These are phyloP conservation scores for Iguana delicatissima DNA, from an alignment of 2,797 vertebrate species.

Conservation along the genomic window DNA sequence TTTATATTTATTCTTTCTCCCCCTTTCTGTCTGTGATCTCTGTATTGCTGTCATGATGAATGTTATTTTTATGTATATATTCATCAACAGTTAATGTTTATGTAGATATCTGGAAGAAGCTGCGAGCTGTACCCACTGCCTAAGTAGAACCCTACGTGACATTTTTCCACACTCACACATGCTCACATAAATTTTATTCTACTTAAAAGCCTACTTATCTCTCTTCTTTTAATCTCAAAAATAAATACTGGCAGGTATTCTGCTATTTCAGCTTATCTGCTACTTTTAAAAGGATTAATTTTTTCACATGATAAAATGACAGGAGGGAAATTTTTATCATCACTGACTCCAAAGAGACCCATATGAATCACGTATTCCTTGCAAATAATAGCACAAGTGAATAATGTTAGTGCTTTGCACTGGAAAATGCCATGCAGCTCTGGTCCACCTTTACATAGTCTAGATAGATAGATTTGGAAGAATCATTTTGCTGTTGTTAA, in stretches of 20 bases:
- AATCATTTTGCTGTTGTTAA: neutral
- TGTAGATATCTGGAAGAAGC: neutral
- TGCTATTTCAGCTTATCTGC: neutral
- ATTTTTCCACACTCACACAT: neutral
- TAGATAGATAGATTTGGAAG: neutral
- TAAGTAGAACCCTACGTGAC: neutral
- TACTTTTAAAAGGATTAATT: constrained; percentile 3
- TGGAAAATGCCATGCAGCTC: neutral
- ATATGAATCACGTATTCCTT: neutral
- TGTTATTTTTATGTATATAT: constrained; percentile 7
- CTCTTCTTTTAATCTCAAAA: neutral
- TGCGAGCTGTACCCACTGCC: neutral
- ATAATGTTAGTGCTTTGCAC: neutral
- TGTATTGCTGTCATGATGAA: neutral
- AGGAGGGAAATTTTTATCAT: neutral
- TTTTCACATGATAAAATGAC: neutral
- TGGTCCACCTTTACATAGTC: neutral
- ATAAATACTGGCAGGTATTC: neutral
- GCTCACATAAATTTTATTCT: neutral
- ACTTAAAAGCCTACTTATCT: neutral
- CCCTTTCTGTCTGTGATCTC: neutral
- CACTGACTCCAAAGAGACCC: neutral
- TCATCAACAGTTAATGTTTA: neutral
- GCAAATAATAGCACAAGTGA: neutral
- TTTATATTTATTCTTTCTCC: neutral